Evolutionary conservation across 2,888 invertebrate species (phyloP), one percentile per base, ranked within the genome.

Genomic region (Eilema griseolum): DNA sequence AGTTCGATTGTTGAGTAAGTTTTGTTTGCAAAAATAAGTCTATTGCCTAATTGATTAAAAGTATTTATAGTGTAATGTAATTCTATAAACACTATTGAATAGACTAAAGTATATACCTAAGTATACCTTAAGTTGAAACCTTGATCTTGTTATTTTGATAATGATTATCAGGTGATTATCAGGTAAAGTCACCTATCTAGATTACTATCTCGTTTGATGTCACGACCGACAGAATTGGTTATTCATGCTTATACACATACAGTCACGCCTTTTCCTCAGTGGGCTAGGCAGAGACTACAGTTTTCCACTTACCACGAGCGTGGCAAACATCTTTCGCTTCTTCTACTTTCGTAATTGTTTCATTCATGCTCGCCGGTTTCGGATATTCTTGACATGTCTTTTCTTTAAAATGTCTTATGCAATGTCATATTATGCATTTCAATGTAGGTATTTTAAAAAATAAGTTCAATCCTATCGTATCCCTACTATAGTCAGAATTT

Each of bases 151-250:
- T 8, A n/a, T 8, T 52, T n/a, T 3, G 52, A 52, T 52, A 52
- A 52, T 41, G 16, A 37, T 37, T 37, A 37, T 37, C 33, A 37
- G 31, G 31, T 46, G 46, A 46, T 20, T 46, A 46, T 46, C 46
- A 46, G 20, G 8, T 52, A n/a, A n/a, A 20, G 20, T 52, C 52
- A 52, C 1, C 8, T n/a, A n/a, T n/a, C n/a, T 52, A 52, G 52
- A 52, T 52, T 52, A 52, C n/a, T 52, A n/a, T 52, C 52, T n/a
- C 52, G n/a, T 52, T 52, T n/a, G 10, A n/a, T 52, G 52, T 52
- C n/a, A n/a, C 52, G n/a, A 52, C 52, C 8, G n/a, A 52, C 52
- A 52, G n/a, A n/a, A 52, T 10, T 52, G 52, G 7, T 20, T 46
- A 46, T 46, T 46, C 46, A 46, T 20, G 7, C 46, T 46, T 20